Base-by-base conservation (phyloP, 2,113 vertebrate species). In the Oryzias melastigma region DNA sequence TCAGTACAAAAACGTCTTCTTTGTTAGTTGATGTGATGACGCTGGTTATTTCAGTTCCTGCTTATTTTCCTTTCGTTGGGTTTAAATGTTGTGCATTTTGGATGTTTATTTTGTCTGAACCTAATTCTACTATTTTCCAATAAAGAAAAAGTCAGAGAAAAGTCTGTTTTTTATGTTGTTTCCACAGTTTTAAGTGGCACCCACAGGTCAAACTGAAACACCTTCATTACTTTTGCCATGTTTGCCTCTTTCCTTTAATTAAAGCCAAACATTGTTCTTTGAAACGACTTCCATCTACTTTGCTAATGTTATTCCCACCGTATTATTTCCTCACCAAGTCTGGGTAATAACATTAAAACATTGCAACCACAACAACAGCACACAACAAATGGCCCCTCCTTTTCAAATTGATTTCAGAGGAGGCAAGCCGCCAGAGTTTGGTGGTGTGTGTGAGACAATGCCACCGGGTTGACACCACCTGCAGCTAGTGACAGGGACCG, bases 331-430 rank as follows among this genome's bases (percentile, higher is more conserved):
- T 24, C 5, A 27, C 20, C 40, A 14, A 18, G 17, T 41, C 25
- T 5, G 19, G 8, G 10, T 18, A 17, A 15, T n/a, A 60, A 12
- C 27, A 48, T 48, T 47, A 16, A 52, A 14, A 47, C 18, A 46
- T 6, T 8, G 18, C 16, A 17, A 42, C 42, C 46, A 63, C 45
- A 58, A 56, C 56, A 68, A 59, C 65, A 13, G 40, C 29, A 35
- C 17, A 25, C 45, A 47, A 65, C 47, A 60, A n/a, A 57, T 50
- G 65, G 55, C 60, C 10, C 27, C 25, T 22, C 24, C 52, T 20
- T 71, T 63, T 77, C 72, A 77, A 71, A 74, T 42, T 62, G 72
- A 83, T 80, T 77, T 59, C 51, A 75, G 74, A 73, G 63, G 56
- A 80, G 71, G 73, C 66, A 58, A 75, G 64, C 66, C 40, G 62